Percentiles rank a stretch among this genome's conserved stretches.
Evolutionary conservation across 2,113 vertebrate genomes (phyloP).

Genomic region (Heloderma charlesbogerti): DNA sequence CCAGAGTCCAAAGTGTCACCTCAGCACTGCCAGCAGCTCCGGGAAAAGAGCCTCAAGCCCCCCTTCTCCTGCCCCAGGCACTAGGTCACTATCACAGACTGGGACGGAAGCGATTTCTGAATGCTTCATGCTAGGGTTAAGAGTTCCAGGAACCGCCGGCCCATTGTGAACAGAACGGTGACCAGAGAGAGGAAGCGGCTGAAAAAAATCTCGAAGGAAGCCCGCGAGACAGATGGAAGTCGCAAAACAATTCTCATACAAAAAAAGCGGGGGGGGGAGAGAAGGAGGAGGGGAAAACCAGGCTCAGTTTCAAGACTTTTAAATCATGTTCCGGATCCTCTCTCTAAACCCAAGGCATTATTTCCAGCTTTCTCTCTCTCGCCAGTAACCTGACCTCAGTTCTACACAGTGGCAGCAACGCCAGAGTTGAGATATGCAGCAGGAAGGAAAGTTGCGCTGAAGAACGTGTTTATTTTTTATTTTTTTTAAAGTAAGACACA

Average conservation of each 20-base stretch:
- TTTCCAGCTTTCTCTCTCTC: not conserved
- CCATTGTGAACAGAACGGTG: conserved; percentile 46
- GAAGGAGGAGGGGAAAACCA: not conserved
- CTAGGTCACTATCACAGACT: not conserved
- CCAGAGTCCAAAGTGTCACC: no score
- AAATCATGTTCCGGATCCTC: conserved; percentile 9
- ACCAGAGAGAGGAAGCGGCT: conserved; percentile 65
- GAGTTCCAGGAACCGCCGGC: conserved; percentile 56
- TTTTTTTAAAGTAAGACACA: not conserved
- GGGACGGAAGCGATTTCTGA: not conserved
- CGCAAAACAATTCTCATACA: conserved; percentile 40
- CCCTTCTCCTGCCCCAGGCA: not conserved
- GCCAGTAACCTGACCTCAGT: not conserved
- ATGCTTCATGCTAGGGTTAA: conserved; percentile 9
- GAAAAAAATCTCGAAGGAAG: conserved; percentile 62
- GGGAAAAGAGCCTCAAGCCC: not conserved
- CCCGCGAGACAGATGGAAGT: conserved; percentile 35
- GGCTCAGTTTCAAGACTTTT: not conserved
- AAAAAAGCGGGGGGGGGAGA: not conserved
- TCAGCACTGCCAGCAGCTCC: not conserved
- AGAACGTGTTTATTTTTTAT: not conserved
- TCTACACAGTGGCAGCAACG: no score
- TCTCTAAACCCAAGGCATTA: not conserved
- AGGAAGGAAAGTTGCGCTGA: not conserved
- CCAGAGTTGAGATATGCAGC: not conserved